phyloP scores from a whole-genome alignment of 92 coral and sea anemone species.

The Siderastrea radians region DNA sequence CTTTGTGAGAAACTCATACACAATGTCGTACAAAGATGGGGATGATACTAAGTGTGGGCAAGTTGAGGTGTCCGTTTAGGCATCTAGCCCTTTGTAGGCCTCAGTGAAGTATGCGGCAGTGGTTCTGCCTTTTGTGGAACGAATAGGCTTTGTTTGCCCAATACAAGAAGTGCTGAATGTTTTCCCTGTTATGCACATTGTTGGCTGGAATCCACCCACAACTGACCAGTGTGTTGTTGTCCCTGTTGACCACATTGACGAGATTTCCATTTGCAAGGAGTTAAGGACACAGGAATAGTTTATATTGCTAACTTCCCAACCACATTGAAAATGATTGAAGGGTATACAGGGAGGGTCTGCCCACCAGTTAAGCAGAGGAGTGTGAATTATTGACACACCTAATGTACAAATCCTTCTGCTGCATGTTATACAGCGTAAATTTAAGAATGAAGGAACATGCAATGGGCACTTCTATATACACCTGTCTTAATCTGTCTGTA shows the following conservation, averaged over 20 bases:
- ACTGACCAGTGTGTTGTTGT: constrained; percentile 50
- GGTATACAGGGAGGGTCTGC: too few relatives aligned
- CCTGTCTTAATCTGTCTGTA: too few relatives aligned
- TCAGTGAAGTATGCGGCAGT: constrained; percentile 49
- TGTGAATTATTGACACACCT: too few relatives aligned
- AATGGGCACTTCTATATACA: too few relatives aligned
- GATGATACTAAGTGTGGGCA: constrained; percentile 43
- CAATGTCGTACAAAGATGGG: constrained; percentile 56
- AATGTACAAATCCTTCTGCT: too few relatives aligned
- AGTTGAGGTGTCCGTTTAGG: constrained; percentile 52
- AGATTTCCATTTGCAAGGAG: constrained; percentile 59
- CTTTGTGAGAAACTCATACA: constrained; percentile 52
- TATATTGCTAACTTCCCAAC: constrained; percentile 58
- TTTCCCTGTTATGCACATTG: constrained; percentile 1
- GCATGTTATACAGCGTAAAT: too few relatives aligned
- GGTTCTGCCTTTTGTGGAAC: constrained; percentile 37
- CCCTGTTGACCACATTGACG: constrained; percentile 43
- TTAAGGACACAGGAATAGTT: constrained; percentile 11
- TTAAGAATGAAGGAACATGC: too few relatives aligned
- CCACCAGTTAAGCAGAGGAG: too few relatives aligned
- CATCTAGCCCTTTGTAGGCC: neutral
- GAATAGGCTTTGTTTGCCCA: constrained; percentile 2
- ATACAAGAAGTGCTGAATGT: constrained; percentile 33
- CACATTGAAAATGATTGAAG: constrained; percentile 51
- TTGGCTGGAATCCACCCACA: neutral